Evolutionary conservation across 1,140 invertebrate genomes (phyloP), one percentile per base, ranked within the genome.

Genomic region (Scaptomyza hsui): DNA sequence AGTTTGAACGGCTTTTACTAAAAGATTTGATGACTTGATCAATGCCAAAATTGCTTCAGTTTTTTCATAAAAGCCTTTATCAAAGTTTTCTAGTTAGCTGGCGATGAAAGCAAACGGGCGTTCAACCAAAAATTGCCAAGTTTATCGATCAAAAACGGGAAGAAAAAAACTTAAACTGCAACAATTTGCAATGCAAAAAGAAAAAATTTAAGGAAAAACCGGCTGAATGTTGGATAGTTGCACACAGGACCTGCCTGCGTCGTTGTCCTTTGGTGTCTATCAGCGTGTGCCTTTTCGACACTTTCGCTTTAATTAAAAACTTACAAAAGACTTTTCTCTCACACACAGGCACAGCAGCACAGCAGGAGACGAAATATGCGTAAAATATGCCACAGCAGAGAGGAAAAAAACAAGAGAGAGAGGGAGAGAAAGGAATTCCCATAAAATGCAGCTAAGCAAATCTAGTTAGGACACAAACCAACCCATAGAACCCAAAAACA

Each of bases 231-330:
- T 15, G 10, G 32, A 24, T 35, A 62, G 64, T 55, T 21, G 60
- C 24, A 53, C 35, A 53, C 35, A 77, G 74, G 56, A 62, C 41
- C 56, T 45, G 47, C 47, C n/a, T n/a, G n/a, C n/a, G n/a, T n/a
- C n/a, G 13, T 18, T 32, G 35, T 41, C 45, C 19, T 64, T 44
- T 60, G 35, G 37, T 56, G 21, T 61, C 45, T 45, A 35, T 60
- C 64, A 72, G 71, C 76, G 57, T 77, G 80, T 77, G 80, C 69
- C 77, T 74, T 70, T 72, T 86, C 78, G 70, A 86, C 81, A 86
- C 81, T 86, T 86, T 86, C 74, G 81, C 81, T 80, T 86, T 86
- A 81, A 86, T 88, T 86, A 88, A 86, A 86, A 86, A 88, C 82
- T 81, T 88, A 75, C 57, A 71, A 74, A 79, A 83, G 61, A 85